phyloP scores from a whole-genome alignment of 2,888 invertebrate species.

The Melieria crassipennis region DNA sequence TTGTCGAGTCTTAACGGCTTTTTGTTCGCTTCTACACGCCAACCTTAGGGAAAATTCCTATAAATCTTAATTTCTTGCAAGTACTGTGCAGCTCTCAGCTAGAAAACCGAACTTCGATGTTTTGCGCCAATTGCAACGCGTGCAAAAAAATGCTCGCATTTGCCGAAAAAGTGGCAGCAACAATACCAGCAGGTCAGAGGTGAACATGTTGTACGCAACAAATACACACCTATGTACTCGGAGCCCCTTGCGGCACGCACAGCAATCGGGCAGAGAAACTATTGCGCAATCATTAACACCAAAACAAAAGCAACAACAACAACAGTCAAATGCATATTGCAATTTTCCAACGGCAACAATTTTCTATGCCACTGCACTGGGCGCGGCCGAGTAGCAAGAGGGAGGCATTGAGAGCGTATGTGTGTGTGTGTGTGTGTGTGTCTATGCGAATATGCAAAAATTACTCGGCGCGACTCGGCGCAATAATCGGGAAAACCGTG shows the following conservation, averaged over 20 bases:
- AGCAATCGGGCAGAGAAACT: conserved; percentile 13
- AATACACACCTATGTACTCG: neutral
- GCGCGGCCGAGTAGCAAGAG: too few species aligned
- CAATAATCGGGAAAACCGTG: neutral
- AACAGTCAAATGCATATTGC: neutral
- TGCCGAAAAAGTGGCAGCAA: conserved; percentile 14
- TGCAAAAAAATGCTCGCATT: conserved; percentile 20
- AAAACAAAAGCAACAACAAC: conserved; percentile 14
- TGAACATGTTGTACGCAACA: conserved; percentile 35
- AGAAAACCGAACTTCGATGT: neutral
- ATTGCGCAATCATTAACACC: conserved; percentile 40
- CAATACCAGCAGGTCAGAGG: conserved; percentile 41
- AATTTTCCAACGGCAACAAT: conserved; percentile 37
- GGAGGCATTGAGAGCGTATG: too few species aligned
- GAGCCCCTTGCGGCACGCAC: neutral
- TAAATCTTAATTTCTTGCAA: too few species aligned
- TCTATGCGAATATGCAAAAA: conserved; percentile 41
- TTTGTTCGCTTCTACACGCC: too few species aligned
- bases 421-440: neutral
- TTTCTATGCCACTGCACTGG: conserved; percentile 37
- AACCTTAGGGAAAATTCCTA: too few species aligned
- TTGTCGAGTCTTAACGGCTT: too few species aligned
- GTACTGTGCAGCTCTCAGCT: too few species aligned
- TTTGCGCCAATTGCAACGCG: neutral
- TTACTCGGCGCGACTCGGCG: neutral